A percentile compares a stretch with the other conserved stretches of the same genome.
Evolutionary conservation across 2,888 invertebrate species (phyloP).

Genomic region (Hypomecis atomaria): DNA sequence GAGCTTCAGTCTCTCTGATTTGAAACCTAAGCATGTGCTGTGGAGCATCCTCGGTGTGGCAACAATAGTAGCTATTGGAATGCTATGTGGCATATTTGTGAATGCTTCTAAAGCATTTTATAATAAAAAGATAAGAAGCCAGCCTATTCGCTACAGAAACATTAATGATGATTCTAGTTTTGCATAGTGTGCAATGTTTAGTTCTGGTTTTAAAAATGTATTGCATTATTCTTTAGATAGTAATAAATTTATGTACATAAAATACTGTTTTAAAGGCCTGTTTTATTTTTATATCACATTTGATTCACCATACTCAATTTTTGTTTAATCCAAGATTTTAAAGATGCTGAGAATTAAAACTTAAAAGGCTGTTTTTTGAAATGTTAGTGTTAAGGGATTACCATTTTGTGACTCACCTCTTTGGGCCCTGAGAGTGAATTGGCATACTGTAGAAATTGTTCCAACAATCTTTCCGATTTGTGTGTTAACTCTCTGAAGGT

Average conservation of each 20-base stretch:
- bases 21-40: constrained; percentile 74
- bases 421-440: constrained; percentile 86
- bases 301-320: background rate
- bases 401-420: constrained; percentile 81
- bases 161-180: constrained; percentile 67
- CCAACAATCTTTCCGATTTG: constrained; percentile 90
- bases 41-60: constrained; percentile 79
- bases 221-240: constrained; percentile 45
- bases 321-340: no score
- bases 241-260: constrained; percentile 50
- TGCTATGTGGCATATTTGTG: constrained; percentile 69
- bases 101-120: constrained; percentile 69
- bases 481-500: constrained; percentile 91
- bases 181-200: constrained; percentile 55
- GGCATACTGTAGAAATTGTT: constrained; percentile 90
- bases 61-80: constrained; percentile 66
- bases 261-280: constrained; percentile 31
- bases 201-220: constrained; percentile 36
- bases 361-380: no score
- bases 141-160: constrained; percentile 73
- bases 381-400: background rate
- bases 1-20: constrained; percentile 60
- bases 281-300: constrained; percentile 33
- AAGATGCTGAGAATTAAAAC: no score
- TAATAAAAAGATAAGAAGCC: constrained; percentile 63